Percentiles rank a stretch among this genome's conserved stretches.
These are phyloP conservation scores for Rhodinocichla rosea DNA, from an alignment of 2,113 vertebrate genomes.

Conservation along the genomic window DNA sequence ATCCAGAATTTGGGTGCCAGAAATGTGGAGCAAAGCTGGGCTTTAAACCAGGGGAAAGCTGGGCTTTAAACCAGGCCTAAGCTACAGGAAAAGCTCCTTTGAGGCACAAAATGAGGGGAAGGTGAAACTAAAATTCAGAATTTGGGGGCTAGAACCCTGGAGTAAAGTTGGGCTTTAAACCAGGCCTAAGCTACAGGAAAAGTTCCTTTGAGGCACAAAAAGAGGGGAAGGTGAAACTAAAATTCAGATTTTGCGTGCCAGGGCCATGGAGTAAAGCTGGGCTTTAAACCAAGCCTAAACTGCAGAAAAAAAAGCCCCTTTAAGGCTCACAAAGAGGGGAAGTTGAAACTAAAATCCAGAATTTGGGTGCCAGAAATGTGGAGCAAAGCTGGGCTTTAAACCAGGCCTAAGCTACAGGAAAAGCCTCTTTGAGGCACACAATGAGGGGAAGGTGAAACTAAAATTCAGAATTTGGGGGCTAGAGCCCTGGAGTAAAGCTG, in stretches of 20 bases:
- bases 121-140: rapidly evolving
- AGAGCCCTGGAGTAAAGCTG: too few relatives aligned
- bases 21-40: too few relatives aligned
- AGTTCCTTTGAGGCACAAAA: too few relatives aligned
- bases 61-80: not conserved
- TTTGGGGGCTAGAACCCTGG: too few relatives aligned
- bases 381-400: rapidly evolving
- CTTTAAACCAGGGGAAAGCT: not conserved
- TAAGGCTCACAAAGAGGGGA: not conserved
- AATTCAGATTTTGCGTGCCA: too few relatives aligned
- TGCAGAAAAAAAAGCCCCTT: not conserved
- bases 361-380: too few relatives aligned
- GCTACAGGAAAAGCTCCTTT: too few relatives aligned
- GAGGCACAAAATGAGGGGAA: rapidly evolving
- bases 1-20: too few relatives aligned
- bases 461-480: rapidly evolving
- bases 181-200: not conserved
- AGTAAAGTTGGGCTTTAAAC: rapidly evolving
- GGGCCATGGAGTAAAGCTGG: rapidly evolving
- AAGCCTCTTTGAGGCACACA: not conserved
- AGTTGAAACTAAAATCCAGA: rapidly evolving
- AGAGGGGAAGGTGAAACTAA: rapidly evolving
- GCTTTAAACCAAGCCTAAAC: not conserved
- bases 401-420: not conserved
- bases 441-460: rapidly evolving